Percentiles rank a stretch among this genome's conserved stretches.
Conservation (phyloP, 2,797 vertebrate genomes). For the Sebastes hopkinsi region DNA sequence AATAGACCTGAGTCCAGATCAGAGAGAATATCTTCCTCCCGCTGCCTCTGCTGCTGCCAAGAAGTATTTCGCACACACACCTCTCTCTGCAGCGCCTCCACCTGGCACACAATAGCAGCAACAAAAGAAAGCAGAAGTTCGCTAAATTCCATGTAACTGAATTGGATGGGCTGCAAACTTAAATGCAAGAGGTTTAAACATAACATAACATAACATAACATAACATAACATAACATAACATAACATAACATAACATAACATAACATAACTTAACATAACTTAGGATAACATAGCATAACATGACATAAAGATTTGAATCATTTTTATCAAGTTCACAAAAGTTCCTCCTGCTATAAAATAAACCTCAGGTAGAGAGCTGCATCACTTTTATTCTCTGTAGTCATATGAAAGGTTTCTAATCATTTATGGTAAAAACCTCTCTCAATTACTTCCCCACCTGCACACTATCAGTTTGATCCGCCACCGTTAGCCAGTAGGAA, state of each 20-base stretch:
- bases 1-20: constrained; percentile 75
- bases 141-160: too few relatives aligned
- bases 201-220: not conserved
- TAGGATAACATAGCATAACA: too few relatives aligned
- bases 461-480: constrained; percentile 73
- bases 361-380: not conserved
- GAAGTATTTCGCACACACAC: constrained; percentile 73
- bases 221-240: not conserved
- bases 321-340: not conserved
- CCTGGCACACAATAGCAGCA: constrained; percentile 67
- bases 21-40: constrained; percentile 81
- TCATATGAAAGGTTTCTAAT: not conserved
- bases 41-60: constrained; percentile 83
- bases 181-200: not conserved
- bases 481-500: constrained; percentile 74
- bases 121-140: not conserved
- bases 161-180: not conserved
- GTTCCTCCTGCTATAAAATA: not conserved
- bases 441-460: constrained; percentile 73
- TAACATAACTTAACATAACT: not conserved
- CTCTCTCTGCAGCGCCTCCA: constrained; percentile 84
- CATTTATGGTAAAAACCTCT: not conserved
- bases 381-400: not conserved
- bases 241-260: too few relatives aligned
- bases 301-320: not conserved